These are phyloP conservation scores for Tetragnatha versicolor DNA, from an alignment of 1,140 invertebrate genomes.

Conservation along the genomic window DNA sequence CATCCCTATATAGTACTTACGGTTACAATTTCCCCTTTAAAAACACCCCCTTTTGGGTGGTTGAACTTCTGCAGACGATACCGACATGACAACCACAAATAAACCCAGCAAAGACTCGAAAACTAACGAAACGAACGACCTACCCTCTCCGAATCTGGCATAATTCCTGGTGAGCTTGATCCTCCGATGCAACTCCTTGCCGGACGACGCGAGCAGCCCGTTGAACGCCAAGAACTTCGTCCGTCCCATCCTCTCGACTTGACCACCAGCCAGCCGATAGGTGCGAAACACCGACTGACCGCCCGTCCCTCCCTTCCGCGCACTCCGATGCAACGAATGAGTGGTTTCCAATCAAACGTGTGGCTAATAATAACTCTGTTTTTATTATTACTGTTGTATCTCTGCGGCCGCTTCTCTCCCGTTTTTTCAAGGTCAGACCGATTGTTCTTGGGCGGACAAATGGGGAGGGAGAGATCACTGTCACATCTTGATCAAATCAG, in stretches of 20 bases:
- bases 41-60: neutral
- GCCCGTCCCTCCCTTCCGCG: neutral
- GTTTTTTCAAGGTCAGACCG: neutral
- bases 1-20: too few species aligned
- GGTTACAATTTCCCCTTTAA: too few species aligned
- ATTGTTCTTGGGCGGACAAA: too few species aligned
- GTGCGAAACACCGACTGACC: neutral
- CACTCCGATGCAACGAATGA: slow-evolving; percentile 14
- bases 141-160: neutral
- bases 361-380: slow-evolving; percentile 3
- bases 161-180: neutral
- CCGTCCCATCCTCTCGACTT: neutral
- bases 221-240: neutral
- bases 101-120: neutral
- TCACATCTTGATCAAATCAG: too few species aligned
- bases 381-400: too few species aligned
- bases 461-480: too few species aligned
- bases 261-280: neutral
- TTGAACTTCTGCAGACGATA: neutral
- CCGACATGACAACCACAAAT: neutral
- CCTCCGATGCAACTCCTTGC: slow-evolving; percentile 4
- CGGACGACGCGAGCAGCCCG: slow-evolving; percentile 5
- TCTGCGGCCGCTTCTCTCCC: too few species aligned
- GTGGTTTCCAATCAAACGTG: slow-evolving; percentile 12
- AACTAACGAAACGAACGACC: neutral